These are phyloP conservation scores for Oligia fasciuncula DNA, from an alignment of 2,888 invertebrate genomes.

Conservation along the genomic window DNA sequence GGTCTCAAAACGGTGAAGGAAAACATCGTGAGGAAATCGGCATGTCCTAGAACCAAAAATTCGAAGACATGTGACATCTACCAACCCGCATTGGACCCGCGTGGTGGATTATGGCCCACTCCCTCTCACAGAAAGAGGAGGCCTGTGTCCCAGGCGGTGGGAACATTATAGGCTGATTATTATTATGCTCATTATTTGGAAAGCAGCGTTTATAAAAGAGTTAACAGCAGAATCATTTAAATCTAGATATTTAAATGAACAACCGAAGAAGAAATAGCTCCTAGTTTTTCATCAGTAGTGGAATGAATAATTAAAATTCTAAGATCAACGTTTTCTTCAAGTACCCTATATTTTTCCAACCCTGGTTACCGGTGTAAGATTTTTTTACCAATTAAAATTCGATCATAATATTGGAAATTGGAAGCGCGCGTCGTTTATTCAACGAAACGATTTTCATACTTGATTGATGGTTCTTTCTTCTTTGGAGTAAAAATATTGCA, in stretches of 20 bases:
- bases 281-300: not conserved
- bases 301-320: slow-evolving; percentile 24
- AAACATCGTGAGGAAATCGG: no score
- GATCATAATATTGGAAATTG: slow-evolving; percentile 62
- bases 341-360: not conserved
- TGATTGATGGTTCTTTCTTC: slow-evolving; percentile 75
- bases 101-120: no score
- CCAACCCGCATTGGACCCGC: no score
- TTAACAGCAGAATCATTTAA: not conserved
- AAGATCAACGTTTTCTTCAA: slow-evolving; percentile 13
- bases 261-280: not conserved
- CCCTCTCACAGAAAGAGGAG: no score
- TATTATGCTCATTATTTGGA: not conserved
- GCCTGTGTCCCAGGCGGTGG: no score
- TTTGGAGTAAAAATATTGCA: slow-evolving; percentile 64
- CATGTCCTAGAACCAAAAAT: no score
- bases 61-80: no score
- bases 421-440: slow-evolving; percentile 63
- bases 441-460: slow-evolving; percentile 71
- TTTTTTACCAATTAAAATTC: slow-evolving; percentile 68
- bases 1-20: no score
- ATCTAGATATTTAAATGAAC: not conserved
- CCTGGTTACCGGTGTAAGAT: slow-evolving; percentile 10
- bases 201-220: not conserved
- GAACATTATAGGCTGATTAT: no score